Evolutionary conservation across 2,113 vertebrate genomes (phyloP).

Genomic region (Condylura cristata): DNA sequence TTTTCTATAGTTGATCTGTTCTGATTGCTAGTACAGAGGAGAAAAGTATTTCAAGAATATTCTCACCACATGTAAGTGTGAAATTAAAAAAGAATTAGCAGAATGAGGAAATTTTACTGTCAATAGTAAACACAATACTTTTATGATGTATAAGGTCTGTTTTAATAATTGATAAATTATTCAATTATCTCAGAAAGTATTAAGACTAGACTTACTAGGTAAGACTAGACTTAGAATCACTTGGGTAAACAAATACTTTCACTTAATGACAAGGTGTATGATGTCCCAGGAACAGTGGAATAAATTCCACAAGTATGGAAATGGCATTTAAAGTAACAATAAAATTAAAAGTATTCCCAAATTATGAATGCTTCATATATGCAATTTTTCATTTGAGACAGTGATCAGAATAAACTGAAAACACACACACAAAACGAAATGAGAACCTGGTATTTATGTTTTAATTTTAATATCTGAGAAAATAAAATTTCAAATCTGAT

Average conservation of each 20-base stretch:
- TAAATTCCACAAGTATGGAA: not conserved
- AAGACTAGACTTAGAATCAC: slow-evolving; percentile 1
- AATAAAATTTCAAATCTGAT: slow-evolving; percentile 60
- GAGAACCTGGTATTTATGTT: not conserved
- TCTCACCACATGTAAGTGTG: not conserved
- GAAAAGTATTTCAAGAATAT: slow-evolving; percentile 25
- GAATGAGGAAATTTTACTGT: not conserved
- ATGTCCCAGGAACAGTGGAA: not conserved
- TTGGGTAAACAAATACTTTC: not conserved
- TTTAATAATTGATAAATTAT: not conserved
- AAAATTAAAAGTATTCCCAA: slow-evolving; percentile 32
- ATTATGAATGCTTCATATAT: slow-evolving; percentile 8
- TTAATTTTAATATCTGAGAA: slow-evolving; percentile 73
- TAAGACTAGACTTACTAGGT: not conserved
- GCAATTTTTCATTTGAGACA: not conserved
- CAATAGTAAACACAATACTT: not conserved
- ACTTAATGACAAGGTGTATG: not conserved
- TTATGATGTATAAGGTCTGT: slow-evolving; percentile 1
- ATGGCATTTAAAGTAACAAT: not conserved
- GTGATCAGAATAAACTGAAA: slow-evolving; percentile 8
- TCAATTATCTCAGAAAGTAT: slow-evolving; percentile 3
- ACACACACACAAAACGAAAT: not conserved
- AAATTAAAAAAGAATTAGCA: not conserved
- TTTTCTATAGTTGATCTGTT: slow-evolving; percentile 34
- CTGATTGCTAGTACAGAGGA: not conserved